Evolutionary conservation across 2,888 invertebrate genomes (phyloP).

Genomic region (Orgyia antiqua): DNA sequence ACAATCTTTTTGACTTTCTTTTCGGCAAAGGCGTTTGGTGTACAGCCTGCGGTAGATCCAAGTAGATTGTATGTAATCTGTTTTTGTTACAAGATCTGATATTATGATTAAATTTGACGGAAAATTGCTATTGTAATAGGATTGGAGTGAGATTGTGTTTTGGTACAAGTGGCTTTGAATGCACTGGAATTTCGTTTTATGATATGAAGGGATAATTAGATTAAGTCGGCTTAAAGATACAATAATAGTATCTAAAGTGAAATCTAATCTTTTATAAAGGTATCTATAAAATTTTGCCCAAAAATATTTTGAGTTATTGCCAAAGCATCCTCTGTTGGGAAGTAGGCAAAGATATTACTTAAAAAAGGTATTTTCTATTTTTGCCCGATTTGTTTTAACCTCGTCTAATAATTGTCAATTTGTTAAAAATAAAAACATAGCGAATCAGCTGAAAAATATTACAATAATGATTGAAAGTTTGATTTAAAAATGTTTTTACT

Average conservation of each 20-base stretch:
- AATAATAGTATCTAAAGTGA: background rate
- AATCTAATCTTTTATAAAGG: no score
- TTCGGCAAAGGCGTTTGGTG: slow-evolving; percentile 30
- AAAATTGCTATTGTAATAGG: slow-evolving; percentile 23
- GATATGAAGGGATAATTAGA: slow-evolving; percentile 8
- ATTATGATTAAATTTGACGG: slow-evolving; percentile 30
- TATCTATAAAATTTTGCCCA: no score
- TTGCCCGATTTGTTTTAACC: no score
- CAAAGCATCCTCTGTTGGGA: no score
- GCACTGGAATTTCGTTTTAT: slow-evolving; percentile 9
- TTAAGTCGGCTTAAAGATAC: slow-evolving; percentile 4
- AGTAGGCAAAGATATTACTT: no score
- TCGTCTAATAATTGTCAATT: no score
- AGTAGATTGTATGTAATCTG: slow-evolving; percentile 24
- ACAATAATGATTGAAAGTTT: no score
- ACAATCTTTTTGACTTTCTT: slow-evolving; percentile 44
- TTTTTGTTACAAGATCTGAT: slow-evolving; percentile 20
- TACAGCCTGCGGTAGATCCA: slow-evolving; percentile 35
- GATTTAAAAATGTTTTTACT: no score
- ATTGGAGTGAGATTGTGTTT: slow-evolving; percentile 17
- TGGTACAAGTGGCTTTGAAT: slow-evolving; percentile 8
- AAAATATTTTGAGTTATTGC: no score
- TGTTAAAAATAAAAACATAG: no score
- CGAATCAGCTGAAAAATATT: no score
- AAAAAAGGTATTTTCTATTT: no score